A percentile compares a stretch with the other conserved stretches of the same genome.
These are phyloP conservation scores for Zoanthus sociatus DNA, from an alignment of 92 coral and sea anemone genomes.

Conservation along the genomic window DNA sequence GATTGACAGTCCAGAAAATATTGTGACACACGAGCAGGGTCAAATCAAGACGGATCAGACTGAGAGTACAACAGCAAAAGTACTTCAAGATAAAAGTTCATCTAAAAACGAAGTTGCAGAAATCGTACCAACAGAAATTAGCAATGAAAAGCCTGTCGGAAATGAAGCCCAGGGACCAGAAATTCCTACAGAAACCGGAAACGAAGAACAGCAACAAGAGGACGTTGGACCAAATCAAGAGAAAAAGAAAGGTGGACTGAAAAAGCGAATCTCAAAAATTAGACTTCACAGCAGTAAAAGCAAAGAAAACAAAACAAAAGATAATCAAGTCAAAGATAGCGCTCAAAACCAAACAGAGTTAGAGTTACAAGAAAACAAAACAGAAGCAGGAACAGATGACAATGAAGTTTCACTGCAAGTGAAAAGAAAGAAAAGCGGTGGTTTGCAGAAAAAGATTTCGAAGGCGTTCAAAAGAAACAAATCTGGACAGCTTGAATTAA, in stretches of 20 bases:
- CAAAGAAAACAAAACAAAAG: constrained; percentile 20
- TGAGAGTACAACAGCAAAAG: not conserved
- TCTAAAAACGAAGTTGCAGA: not conserved
- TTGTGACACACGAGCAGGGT: not conserved
- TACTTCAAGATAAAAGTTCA: not conserved
- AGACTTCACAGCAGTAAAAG: constrained; percentile 24
- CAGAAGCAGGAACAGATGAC: constrained; percentile 23
- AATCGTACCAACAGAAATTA: constrained; percentile 9
- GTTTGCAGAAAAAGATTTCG: constrained; percentile 39
- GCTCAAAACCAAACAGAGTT: constrained; percentile 11
- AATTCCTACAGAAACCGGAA: constrained; percentile 34
- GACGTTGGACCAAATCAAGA: constrained; percentile 19
- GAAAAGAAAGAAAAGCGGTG: constrained; percentile 39
- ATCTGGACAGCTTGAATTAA: constrained; percentile 30
- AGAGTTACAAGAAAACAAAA: not conserved
- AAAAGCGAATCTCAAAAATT: constrained; percentile 37
- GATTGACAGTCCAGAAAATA: not conserved
- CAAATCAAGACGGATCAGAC: not conserved
- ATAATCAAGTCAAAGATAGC: not conserved
- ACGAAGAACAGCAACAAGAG: constrained; percentile 15
- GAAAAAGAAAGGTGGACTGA: constrained; percentile 35
- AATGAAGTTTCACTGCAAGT: constrained; percentile 29
- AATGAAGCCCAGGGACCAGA: constrained; percentile 38
- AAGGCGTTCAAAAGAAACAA: constrained; percentile 30
- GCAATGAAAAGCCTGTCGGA: constrained; percentile 29